Evolutionary conservation across 1,140 invertebrate genomes (phyloP), one percentile per base, ranked within the genome.

Genomic region (Lepidurus apus): DNA sequence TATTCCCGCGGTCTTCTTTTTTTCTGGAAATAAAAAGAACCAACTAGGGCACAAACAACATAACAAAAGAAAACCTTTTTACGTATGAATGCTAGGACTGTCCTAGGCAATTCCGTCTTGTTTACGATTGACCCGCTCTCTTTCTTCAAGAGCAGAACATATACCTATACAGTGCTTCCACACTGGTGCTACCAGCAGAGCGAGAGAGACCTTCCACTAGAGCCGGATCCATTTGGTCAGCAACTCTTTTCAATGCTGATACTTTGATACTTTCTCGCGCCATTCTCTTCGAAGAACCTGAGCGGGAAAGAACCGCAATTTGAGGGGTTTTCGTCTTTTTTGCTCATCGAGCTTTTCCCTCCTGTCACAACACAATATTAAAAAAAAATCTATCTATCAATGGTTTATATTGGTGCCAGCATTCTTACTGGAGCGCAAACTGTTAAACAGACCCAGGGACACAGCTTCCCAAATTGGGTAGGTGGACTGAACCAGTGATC

Each of bases 61-160:
- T 21, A 65, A 13, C 17, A 65, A 65, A 65, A 7, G 53, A 17
- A 21, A 65, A 9, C 53, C 53, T 65, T 65, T 65, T 65, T 65
- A 65, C 17, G 53, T 65, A 65, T 13, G 17, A 65, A 65, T 65
- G 53, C 53, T 13, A 65, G 17, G 53, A 21, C 17, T 21, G 53
- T 65, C n/a, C 17, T 65, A 65, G 34, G 53, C 53, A 65, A 65
- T 65, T 65, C n/a, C 7, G n/a, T 65, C 53, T 65, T 65, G 53
- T 65, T 65, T 65, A 65, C 53, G 53, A 65, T 65, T 65, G n/a
- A 65, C 53, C 53, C 17, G 53, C 53, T 65, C 34, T 34, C 53
- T 65, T 65, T 65, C 53, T 65, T 65, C 53, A 65, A 65, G 53
- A 65, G 47, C 47, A 21, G 47, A 65, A 65, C 47, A 21, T 21